Conservation (phyloP, 1,140 invertebrate genomes). For the Probaryconus sp. region DNA sequence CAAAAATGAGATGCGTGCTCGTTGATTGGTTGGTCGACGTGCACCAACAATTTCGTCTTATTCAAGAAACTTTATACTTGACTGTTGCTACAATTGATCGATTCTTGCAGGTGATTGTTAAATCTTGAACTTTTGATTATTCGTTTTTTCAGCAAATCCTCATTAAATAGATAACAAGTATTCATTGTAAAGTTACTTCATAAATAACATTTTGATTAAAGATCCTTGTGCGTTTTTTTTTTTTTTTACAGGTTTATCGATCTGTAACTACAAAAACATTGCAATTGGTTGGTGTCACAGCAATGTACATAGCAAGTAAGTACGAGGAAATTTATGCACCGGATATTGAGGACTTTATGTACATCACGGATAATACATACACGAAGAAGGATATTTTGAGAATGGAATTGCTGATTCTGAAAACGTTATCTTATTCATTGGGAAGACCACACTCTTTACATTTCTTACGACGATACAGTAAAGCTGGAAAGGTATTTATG, state of each 20-base stretch:
- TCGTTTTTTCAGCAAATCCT: not conserved
- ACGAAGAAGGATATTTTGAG: slow-evolving; percentile 86
- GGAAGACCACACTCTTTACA: slow-evolving; percentile 91
- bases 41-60: slow-evolving; percentile 90
- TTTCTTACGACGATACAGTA: slow-evolving; percentile 90
- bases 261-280: slow-evolving; percentile 84
- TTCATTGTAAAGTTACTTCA: not conserved
- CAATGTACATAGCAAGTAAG: slow-evolving; percentile 95
- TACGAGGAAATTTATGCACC: slow-evolving; percentile 97
- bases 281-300: slow-evolving; percentile 94
- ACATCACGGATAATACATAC: slow-evolving; percentile 94
- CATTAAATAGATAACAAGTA: not conserved
- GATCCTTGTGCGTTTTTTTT: not conserved
- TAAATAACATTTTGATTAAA: too few relatives aligned
- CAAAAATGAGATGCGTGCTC: slow-evolving; percentile 91
- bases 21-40: slow-evolving; percentile 97
- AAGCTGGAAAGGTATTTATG: slow-evolving; percentile 82
- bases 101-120: slow-evolving; percentile 94
- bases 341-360: slow-evolving; percentile 93
- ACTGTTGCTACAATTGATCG: slow-evolving; percentile 93
- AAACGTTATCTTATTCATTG: slow-evolving; percentile 87
- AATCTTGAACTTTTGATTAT: slow-evolving; percentile 16
- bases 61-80: slow-evolving; percentile 95
- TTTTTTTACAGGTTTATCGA: slow-evolving; percentile 75
- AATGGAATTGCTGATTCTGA: slow-evolving; percentile 91